Conservation (phyloP, 2,888 invertebrate species). For the Plagiodera versicolora region DNA sequence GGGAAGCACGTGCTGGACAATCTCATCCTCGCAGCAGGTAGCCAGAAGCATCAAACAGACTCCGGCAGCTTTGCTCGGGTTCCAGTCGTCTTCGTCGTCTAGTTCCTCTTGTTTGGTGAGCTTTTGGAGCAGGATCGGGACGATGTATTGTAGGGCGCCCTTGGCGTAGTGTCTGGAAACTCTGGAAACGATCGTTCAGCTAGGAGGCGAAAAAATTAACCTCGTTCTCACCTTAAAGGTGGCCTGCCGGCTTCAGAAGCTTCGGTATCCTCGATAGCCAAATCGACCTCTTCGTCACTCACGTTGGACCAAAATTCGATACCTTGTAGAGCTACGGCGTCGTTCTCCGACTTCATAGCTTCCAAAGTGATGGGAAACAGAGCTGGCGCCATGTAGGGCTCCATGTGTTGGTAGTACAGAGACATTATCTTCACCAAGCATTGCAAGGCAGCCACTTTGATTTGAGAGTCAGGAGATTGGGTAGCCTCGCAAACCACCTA, state of each 20-base stretch:
- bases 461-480: constrained; percentile 87
- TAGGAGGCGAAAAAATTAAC: too few species aligned
- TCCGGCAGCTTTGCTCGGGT: constrained; percentile 98
- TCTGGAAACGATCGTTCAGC: constrained; percentile 51
- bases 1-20: constrained; percentile 89
- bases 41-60: constrained; percentile 98
- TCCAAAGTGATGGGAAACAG: constrained; percentile 97
- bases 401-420: constrained; percentile 98
- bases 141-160: constrained; percentile 92
- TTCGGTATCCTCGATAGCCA: constrained; percentile 92
- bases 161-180: constrained; percentile 97
- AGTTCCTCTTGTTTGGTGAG: constrained; percentile 95
- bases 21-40: constrained; percentile 93
- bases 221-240: constrained; percentile 61
- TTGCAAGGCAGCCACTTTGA: constrained; percentile 92
- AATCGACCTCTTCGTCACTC: constrained; percentile 97
- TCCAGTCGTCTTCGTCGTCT: constrained; percentile 99
- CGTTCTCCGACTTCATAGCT: constrained; percentile 96
- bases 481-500: constrained; percentile 93
- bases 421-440: constrained; percentile 98
- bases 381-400: constrained; percentile 97
- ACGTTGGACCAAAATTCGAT: constrained; percentile 99
- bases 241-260: constrained; percentile 91
- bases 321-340: constrained; percentile 92
- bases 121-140: constrained; percentile 91